Evolutionary conservation across 1,140 invertebrate species (phyloP).

Genomic region (Belonocnema kinseyi): DNA sequence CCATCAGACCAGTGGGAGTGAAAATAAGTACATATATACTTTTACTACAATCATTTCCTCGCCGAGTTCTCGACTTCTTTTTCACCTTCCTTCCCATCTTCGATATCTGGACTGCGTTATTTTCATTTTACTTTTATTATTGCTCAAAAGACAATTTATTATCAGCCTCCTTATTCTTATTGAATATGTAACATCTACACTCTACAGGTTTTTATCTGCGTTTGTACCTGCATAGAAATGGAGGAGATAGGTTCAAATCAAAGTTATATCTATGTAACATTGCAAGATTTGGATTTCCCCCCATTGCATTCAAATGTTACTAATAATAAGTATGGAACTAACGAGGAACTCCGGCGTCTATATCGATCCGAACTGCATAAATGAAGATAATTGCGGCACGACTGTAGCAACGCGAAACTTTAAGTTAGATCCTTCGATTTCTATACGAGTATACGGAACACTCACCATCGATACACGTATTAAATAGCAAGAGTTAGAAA

Average conservation of each 20-base stretch:
- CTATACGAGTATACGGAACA: neutral
- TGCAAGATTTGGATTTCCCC: neutral
- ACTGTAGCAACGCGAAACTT: neutral
- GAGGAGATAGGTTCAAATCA: neutral
- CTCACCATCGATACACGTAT: neutral
- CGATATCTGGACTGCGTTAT: too few relatives aligned
- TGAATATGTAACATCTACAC: too few relatives aligned
- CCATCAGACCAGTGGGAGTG: neutral
- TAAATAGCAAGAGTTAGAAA: neutral
- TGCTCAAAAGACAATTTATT: too few relatives aligned
- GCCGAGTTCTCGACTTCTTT: too few relatives aligned
- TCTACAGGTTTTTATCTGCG: too few relatives aligned
- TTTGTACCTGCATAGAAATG: neutral
- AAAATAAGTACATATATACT: too few relatives aligned
- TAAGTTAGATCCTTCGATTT: neutral
- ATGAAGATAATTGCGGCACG: neutral
- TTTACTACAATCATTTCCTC: too few relatives aligned
- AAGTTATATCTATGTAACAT: constrained; percentile 11
- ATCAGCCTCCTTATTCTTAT: too few relatives aligned
- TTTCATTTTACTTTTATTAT: too few relatives aligned
- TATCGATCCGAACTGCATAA: neutral
- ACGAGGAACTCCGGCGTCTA: neutral
- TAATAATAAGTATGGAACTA: constrained; percentile 23
- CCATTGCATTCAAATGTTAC: constrained; percentile 13
- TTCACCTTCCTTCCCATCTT: too few relatives aligned